These are phyloP conservation scores for Lagopus muta DNA, from an alignment of 2,113 vertebrate species.

Conservation along the genomic window DNA sequence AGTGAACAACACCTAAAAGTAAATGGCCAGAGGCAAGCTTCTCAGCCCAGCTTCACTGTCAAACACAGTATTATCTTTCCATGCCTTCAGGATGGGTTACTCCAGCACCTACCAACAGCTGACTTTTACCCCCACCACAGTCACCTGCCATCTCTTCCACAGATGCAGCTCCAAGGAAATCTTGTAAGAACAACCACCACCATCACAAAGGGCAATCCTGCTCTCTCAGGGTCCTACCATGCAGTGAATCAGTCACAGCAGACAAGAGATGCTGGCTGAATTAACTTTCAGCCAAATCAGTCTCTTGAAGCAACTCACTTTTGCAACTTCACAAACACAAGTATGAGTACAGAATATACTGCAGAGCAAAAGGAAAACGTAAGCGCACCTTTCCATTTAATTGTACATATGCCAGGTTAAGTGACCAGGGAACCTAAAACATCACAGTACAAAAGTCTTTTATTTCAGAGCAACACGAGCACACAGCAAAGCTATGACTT, in stretches of 20 bases:
- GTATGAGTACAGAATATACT: not conserved
- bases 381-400: accelerated
- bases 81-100: not conserved
- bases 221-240: not conserved
- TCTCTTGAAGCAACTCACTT: not conserved
- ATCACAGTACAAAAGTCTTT: not conserved
- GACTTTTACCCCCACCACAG: not conserved
- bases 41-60: not conserved
- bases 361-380: not conserved
- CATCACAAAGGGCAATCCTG: not conserved
- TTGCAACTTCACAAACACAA: not conserved
- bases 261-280: not conserved
- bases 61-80: not conserved
- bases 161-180: not conserved
- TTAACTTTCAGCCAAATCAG: not conserved
- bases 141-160: not conserved
- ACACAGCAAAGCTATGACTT: not conserved
- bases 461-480: accelerated
- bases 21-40: not conserved
- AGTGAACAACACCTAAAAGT: not conserved
- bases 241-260: not conserved
- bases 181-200: not conserved
- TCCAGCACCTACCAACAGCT: not conserved
- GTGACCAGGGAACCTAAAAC: not conserved
- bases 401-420: not conserved